A percentile compares a stretch with the other conserved stretches of the same genome.
Conservation (phyloP, 1,140 invertebrate species). For the Zaprionus ornatus region DNA sequence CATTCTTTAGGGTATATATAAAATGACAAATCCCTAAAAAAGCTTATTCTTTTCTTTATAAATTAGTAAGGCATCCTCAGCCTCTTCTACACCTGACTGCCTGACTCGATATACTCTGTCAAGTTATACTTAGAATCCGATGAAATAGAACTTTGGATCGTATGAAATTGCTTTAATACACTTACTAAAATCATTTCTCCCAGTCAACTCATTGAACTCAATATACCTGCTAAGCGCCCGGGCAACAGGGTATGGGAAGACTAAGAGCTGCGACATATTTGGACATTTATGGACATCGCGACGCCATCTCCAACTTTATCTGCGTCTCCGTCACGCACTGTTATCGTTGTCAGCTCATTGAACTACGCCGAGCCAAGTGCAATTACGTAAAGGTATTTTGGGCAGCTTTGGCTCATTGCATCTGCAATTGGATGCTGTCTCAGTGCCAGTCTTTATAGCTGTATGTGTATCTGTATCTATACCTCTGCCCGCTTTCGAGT, state of each 20-base stretch:
- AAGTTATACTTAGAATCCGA: no score
- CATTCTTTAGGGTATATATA: no score
- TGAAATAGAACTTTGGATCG: no score
- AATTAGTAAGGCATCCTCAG: no score
- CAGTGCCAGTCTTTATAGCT: not conserved
- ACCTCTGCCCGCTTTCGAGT: conserved; percentile 34
- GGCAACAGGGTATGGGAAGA: not conserved
- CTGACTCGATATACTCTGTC: no score
- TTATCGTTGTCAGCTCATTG: conserved; percentile 57
- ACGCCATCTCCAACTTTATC: not conserved
- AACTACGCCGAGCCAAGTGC: conserved; percentile 29
- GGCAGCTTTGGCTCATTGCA: conserved; percentile 66
- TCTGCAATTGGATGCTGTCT: conserved; percentile 15
- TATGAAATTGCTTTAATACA: no score
- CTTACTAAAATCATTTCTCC: no score
- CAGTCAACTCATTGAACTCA: not conserved
- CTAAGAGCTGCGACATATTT: not conserved
- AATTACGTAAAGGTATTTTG: conserved; percentile 69
- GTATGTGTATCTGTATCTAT: conserved; percentile 27
- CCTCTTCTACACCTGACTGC: no score
- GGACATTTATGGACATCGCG: conserved; percentile 34
- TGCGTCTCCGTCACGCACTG: conserved; percentile 38
- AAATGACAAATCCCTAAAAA: no score
- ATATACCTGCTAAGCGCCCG: not conserved
- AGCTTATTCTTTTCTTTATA: no score